Conservation (phyloP, 2,797 vertebrate species). For the Molossus alvarezi region DNA sequence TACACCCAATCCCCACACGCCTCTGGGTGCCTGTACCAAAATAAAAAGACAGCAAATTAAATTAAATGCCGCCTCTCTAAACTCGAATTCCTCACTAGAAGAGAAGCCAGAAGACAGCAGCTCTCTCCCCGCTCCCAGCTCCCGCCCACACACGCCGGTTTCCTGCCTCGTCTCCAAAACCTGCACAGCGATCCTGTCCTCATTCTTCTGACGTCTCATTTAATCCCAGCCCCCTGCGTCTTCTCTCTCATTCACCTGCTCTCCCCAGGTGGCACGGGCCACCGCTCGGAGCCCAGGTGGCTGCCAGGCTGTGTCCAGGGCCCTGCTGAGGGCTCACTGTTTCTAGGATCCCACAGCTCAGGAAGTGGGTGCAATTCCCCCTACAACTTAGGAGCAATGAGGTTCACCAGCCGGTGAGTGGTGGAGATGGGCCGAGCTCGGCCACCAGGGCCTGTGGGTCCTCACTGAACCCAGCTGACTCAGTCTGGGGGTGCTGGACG, state of each 20-base stretch:
- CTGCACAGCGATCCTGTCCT: background rate
- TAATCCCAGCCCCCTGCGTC: background rate
- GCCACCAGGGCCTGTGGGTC: fast-evolving
- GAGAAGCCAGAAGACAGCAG: background rate
- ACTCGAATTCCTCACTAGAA: conserved; percentile 59
- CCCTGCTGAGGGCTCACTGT: fast-evolving
- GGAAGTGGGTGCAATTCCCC: background rate
- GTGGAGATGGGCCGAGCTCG: background rate
- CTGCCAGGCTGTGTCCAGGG: background rate
- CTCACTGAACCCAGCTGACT: fast-evolving
- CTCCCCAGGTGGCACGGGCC: background rate
- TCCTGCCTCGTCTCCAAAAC: background rate
- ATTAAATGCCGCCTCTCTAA: conserved; percentile 80
- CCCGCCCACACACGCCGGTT: background rate
- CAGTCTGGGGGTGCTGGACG: background rate
- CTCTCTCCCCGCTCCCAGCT: background rate
- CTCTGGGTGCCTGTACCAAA: conserved; percentile 74
- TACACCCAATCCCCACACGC: conserved; percentile 71
- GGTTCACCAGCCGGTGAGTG: background rate
- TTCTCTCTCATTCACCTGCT: background rate
- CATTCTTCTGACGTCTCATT: background rate
- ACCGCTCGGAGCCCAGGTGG: background rate
- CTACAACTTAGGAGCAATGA: too few species aligned
- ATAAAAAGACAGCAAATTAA: conserved; percentile 85
- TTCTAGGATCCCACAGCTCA: background rate